Percentiles rank a stretch among this genome's conserved stretches.
Evolutionary conservation across 2,797 vertebrate genomes (phyloP).

Genomic region (Synaphobranchus kaupii): DNA sequence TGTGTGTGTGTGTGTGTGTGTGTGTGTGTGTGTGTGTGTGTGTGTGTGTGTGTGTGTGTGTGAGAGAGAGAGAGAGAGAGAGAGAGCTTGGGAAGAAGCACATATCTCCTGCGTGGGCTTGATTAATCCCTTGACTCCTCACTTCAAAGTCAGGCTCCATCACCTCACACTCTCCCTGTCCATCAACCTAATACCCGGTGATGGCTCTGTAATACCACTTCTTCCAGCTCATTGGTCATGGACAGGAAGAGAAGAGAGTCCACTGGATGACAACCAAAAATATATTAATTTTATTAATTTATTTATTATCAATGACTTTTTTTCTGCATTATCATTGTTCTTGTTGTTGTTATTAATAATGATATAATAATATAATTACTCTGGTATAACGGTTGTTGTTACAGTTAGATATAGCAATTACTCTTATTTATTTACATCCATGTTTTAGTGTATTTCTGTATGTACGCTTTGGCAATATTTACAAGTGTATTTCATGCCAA

Average conservation of each 20-base stretch:
- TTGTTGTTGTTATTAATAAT: too few species aligned
- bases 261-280: too few species aligned
- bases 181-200: conserved; percentile 25
- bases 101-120: neutral
- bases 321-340: too few species aligned
- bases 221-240: conserved; percentile 26
- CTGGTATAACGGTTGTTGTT: too few species aligned
- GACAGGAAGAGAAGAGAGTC: neutral
- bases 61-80: neutral
- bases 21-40: neutral
- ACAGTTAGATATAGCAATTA: too few species aligned
- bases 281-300: too few species aligned
- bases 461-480: too few species aligned
- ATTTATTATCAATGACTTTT: too few species aligned
- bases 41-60: neutral
- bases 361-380: too few species aligned
- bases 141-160: conserved; percentile 34
- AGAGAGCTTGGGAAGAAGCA: neutral
- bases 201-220: conserved; percentile 10
- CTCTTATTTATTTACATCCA: too few species aligned
- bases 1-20: neutral
- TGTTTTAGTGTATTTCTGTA: too few species aligned
- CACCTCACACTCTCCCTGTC: conserved; percentile 26
- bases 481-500: too few species aligned
- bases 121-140: conserved; percentile 30